Conservation (phyloP, 2,113 vertebrate genomes). For the Boleophthalmus pectinirostris region DNA sequence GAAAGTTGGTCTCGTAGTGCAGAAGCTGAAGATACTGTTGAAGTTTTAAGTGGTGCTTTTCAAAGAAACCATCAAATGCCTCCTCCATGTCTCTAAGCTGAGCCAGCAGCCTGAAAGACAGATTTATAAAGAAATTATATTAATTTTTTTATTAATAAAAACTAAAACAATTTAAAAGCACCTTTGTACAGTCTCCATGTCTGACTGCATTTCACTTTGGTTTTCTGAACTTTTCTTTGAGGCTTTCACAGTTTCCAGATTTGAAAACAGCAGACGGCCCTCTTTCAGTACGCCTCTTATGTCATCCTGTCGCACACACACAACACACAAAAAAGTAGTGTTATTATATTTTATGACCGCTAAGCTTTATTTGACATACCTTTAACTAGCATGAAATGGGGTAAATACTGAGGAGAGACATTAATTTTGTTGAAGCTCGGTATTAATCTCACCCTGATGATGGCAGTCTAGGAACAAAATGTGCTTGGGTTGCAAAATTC, state of each 20-base stretch:
- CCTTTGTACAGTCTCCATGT: slow-evolving; percentile 92
- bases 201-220: slow-evolving; percentile 75
- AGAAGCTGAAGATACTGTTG: slow-evolving; percentile 92
- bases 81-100: slow-evolving; percentile 95
- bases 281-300: slow-evolving; percentile 88
- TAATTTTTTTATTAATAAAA: background rate
- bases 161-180: slow-evolving; percentile 30
- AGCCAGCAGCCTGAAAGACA: slow-evolving; percentile 81
- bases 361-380: no score
- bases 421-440: background rate
- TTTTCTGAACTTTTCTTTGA: slow-evolving; percentile 72
- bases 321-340: no score
- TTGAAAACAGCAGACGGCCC: slow-evolving; percentile 86
- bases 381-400: background rate
- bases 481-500: no score
- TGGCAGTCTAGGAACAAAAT: no score
- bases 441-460: no score
- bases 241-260: slow-evolving; percentile 80
- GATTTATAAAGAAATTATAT: background rate
- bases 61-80: slow-evolving; percentile 98
- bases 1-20: slow-evolving; percentile 90
- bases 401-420: background rate
- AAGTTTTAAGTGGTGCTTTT: slow-evolving; percentile 96
- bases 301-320: slow-evolving; percentile 76
- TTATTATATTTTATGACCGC: no score